Percentiles rank a stretch among this genome's conserved stretches.
phyloP scores from a whole-genome alignment of 1,140 invertebrate genomes.

The Macrobrachium rosenbergii region DNA sequence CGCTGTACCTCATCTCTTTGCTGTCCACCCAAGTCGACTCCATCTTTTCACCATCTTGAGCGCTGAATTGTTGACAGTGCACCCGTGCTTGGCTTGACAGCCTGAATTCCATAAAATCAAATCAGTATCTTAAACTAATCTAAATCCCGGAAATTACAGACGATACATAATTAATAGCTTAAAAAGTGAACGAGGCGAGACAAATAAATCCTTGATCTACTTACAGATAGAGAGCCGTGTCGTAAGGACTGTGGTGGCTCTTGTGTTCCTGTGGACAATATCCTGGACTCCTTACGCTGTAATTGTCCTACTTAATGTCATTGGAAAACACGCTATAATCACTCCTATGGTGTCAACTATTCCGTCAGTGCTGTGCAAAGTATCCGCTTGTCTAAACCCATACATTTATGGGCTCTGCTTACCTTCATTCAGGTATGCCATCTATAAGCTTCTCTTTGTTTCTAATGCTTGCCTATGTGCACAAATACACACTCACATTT shows the following conservation, averaged over 20 bases:
- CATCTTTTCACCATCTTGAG: no score
- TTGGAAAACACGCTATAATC: neutral
- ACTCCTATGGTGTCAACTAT: constrained; percentile 38
- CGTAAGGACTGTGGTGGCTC: constrained; percentile 5
- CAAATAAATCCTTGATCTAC: neutral
- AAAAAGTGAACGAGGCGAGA: no score
- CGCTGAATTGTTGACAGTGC: no score
- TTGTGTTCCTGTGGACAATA: constrained; percentile 42
- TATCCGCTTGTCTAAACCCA: constrained; percentile 49
- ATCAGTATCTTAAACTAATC: neutral
- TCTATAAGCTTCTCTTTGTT: neutral
- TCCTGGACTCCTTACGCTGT: constrained; percentile 59
- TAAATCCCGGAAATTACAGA: no score
- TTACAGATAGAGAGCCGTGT: constrained; percentile 35
- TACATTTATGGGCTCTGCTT: constrained; percentile 54
- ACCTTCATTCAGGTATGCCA: constrained; percentile 34
- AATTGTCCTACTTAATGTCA: constrained; percentile 30
- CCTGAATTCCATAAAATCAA: no score
- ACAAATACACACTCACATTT: neutral
- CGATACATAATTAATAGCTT: no score
- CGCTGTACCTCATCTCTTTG: no score
- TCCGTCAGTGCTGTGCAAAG: constrained; percentile 51
- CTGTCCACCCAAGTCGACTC: no score
- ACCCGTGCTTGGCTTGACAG: no score
- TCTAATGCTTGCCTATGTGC: neutral